phyloP scores from a whole-genome alignment of 2,113 vertebrate species.

The Etheostoma cragini region DNA sequence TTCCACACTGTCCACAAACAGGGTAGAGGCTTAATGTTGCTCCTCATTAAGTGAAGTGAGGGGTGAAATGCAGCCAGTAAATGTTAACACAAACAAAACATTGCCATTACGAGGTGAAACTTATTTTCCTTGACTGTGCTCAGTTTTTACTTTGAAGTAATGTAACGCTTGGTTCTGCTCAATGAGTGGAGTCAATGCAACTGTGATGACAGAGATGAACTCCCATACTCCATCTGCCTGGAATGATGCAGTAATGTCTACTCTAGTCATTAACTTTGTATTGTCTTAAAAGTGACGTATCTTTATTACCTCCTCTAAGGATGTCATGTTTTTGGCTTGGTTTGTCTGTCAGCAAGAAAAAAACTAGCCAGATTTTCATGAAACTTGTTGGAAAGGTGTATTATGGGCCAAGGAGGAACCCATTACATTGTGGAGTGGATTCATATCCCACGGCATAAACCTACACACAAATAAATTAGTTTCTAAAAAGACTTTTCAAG shows the following conservation, averaged over 20 bases:
- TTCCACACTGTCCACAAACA: conserved; percentile 8
- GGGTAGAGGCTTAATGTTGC: background rate
- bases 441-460: too few relatives aligned
- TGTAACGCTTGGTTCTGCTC: background rate
- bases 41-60: conserved; percentile 22
- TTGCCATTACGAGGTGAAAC: background rate
- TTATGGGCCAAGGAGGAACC: too few relatives aligned
- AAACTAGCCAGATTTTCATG: too few relatives aligned
- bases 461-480: too few relatives aligned
- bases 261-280: background rate
- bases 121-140: background rate
- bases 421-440: too few relatives aligned
- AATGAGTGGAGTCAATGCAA: background rate
- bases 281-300: conserved; percentile 9
- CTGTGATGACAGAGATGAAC: background rate
- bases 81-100: conserved; percentile 9
- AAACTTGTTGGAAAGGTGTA: too few relatives aligned
- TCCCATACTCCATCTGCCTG: background rate
- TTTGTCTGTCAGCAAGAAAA: too few relatives aligned
- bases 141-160: background rate
- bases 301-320: conserved; percentile 1
- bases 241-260: conserved; percentile 21
- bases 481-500: too few relatives aligned
- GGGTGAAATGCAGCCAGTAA: conserved; percentile 31
- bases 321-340: too few relatives aligned